phyloP scores from a whole-genome alignment of 1,140 invertebrate species.

The Cotesia vestalis region DNA sequence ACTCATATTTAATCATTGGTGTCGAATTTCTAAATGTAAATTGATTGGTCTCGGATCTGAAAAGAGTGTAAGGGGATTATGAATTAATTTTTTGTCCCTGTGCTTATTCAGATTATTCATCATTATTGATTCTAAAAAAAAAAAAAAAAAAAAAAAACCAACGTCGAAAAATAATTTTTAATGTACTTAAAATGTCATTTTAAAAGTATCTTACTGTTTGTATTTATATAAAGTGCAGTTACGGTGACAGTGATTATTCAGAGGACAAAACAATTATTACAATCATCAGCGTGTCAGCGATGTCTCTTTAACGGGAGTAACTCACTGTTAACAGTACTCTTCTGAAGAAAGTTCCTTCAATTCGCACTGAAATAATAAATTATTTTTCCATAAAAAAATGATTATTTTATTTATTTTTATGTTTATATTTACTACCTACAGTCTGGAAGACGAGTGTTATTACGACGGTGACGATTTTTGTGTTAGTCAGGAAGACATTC shows the following conservation, averaged over 20 bases:
- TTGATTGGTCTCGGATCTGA: conserved; percentile 4
- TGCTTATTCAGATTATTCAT: conserved; percentile 6
- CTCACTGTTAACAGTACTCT: background rate
- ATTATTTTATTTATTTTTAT: background rate
- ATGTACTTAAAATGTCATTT: too few species aligned
- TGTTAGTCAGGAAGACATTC: conserved; percentile 71
- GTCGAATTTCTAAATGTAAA: conserved; percentile 46
- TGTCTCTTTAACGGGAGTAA: background rate
- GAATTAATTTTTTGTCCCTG: conserved; percentile 35
- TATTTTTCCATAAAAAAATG: conserved; percentile 3
- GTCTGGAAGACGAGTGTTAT: conserved; percentile 52
- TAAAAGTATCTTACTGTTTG: too few species aligned
- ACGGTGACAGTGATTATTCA: conserved; percentile 52
- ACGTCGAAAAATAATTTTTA: too few species aligned
- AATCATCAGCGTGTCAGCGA: conserved; percentile 40
- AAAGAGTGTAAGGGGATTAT: conserved; percentile 11
- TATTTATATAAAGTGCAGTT: conserved; percentile 16
- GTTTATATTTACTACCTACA: background rate
- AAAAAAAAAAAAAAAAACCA: too few species aligned
- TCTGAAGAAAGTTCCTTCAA: background rate
- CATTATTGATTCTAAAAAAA: too few species aligned
- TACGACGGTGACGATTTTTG: conserved; percentile 63
- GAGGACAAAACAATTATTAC: conserved; percentile 38
- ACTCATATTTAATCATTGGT: conserved; percentile 59
- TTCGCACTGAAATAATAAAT: background rate